Evolutionary conservation across 2,113 vertebrate species (phyloP).

Genomic region (Tichodroma muraria): DNA sequence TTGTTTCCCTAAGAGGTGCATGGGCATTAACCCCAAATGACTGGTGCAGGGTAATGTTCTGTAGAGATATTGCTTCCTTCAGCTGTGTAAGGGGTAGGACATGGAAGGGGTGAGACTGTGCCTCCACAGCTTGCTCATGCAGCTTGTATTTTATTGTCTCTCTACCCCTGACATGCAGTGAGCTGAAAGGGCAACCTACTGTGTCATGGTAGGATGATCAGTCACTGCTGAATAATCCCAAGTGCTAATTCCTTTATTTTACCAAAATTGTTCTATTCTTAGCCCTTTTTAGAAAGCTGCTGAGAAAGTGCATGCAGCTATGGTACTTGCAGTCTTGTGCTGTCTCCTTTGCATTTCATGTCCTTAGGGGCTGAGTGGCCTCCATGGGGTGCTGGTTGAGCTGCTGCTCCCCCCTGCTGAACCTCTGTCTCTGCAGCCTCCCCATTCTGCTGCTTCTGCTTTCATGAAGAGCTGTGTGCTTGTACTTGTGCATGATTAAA

Average conservation of each 20-base stretch:
- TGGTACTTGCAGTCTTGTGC: background rate
- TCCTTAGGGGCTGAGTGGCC: background rate
- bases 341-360: background rate
- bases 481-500: background rate
- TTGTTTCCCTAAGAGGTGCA: background rate
- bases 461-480: background rate
- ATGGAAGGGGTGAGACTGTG: background rate
- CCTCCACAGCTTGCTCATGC: background rate
- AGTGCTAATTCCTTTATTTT: background rate
- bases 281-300: background rate
- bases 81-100: background rate
- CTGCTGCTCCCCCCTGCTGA: background rate
- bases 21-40: background rate
- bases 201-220: background rate
- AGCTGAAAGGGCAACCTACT: background rate
- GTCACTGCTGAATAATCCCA: background rate
- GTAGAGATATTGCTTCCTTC: background rate
- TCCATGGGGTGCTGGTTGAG: background rate
- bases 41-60: no score
- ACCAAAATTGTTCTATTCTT: background rate
- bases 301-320: background rate
- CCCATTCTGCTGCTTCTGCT: background rate
- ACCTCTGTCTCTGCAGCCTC: background rate
- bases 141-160: fast-evolving
- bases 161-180: background rate